These are phyloP conservation scores for Mus spretus DNA, from an alignment of 2,797 vertebrate species.

Conservation along the genomic window DNA sequence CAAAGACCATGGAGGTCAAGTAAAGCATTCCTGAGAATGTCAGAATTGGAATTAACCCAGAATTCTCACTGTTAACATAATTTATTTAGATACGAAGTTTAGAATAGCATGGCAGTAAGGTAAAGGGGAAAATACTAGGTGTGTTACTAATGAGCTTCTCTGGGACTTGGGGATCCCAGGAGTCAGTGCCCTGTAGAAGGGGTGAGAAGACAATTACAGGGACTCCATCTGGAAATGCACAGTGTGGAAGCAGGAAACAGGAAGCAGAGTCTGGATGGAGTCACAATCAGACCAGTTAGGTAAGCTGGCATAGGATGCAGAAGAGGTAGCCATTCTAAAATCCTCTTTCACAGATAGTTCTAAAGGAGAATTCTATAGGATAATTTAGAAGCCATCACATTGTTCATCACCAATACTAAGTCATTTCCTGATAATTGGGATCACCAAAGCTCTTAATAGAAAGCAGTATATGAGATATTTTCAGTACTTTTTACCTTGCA, in stretches of 20 bases:
- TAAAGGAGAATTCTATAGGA: background rate
- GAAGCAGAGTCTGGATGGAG: background rate
- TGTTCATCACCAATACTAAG: background rate
- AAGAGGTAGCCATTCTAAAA: background rate
- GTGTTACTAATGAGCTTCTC: slow-evolving; percentile 70
- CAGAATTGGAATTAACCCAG: background rate
- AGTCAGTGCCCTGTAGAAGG: background rate
- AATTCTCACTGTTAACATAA: background rate
- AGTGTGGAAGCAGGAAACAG: background rate
- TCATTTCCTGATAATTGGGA: background rate
- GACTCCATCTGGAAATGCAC: background rate
- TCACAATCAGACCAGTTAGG: background rate
- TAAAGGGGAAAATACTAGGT: background rate
- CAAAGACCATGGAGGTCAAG: background rate
- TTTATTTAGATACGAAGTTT: background rate
- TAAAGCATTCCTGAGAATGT: background rate
- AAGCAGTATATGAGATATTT: background rate
- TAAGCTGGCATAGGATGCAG: slow-evolving; percentile 39
- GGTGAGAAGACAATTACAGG: background rate
- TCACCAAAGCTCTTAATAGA: background rate
- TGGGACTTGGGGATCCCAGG: slow-evolving; percentile 61
- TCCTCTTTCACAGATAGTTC: background rate
- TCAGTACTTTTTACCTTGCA: background rate
- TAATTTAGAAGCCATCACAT: background rate
- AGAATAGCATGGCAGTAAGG: background rate